Conservation (phyloP, 2,888 invertebrate species). For the Aphodius granarius region DNA sequence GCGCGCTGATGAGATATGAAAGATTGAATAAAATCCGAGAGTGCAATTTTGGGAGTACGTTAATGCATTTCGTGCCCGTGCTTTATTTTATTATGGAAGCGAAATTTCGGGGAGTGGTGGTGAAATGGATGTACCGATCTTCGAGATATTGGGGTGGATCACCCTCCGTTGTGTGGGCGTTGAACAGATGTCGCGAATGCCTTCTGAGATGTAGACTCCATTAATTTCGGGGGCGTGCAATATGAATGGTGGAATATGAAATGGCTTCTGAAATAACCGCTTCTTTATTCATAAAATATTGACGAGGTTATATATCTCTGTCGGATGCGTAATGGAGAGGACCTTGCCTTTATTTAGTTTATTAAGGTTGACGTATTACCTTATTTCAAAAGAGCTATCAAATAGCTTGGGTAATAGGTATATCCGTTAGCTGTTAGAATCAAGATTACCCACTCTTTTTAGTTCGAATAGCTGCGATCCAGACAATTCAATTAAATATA, state of each 20-base stretch:
- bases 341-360: not conserved
- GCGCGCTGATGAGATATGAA: not conserved
- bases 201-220: not conserved
- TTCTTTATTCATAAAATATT: not conserved
- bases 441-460: too few relatives aligned
- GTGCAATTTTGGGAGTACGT: not conserved
- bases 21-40: not conserved
- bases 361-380: not conserved
- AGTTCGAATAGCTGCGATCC: too few relatives aligned
- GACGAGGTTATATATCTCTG: not conserved
- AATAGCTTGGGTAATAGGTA: too few relatives aligned
- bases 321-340: not conserved
- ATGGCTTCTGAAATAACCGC: not conserved
- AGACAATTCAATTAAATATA: too few relatives aligned
- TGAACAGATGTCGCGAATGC: not conserved
- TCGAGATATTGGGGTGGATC: not conserved
- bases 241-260: too few relatives aligned
- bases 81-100: not conserved
- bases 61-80: not conserved
- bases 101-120: not conserved
- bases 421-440: too few relatives aligned
- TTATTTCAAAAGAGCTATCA: too few relatives aligned
- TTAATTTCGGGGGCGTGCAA: not conserved
- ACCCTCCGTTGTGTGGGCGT: not conserved
- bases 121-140: not conserved